Evolutionary conservation across 1,140 invertebrate species (phyloP), one percentile per base, ranked within the genome.

Genomic region (Platorchestia sp.): DNA sequence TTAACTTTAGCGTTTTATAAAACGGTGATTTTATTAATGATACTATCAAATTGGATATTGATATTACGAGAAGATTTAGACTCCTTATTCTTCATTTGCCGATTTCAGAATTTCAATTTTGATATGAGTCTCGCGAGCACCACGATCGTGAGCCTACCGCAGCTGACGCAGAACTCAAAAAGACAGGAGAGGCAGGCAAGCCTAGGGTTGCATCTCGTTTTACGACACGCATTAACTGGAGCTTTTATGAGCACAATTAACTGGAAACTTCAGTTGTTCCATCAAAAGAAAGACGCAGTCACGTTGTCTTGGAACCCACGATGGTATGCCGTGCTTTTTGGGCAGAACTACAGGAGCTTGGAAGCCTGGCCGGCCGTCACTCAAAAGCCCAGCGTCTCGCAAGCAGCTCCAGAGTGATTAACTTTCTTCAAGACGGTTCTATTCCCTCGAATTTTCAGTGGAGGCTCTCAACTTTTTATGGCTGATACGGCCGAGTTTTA

Each of bases 251-350:
- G 91, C 91, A 93, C 91, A 93, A 93, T 93, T 93, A 93, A 93
- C 91, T 93, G 91, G 91, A 93, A 93, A 93, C 91, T 93, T 93
- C 91, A 93, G 91, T 93, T 93, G 91, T 93, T 93, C 91, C 91
- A 93, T 93, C 91, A 93, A 40, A 93, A 93, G 91, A 47, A 93
- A 93, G 91, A 16, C 91, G 91, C 91, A 45, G 91, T 93, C 91
- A 93, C 91, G 91, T 93, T 93, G 91, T 93, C 91, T 41, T 6
- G 45, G 91, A 93, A 47, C 91, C 45, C 91, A 45, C 7, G 91
- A 93, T 93, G 91, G 91, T 93, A 44, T 93, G 91, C 91, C 47
- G 91, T 36, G 91, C 91, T 93, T 93, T 45, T 93, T 93, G 91
- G 47, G 91, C 91, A 93, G 91, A 10, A 40, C 43, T 75, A 40